Base-by-base conservation (phyloP, 2,797 vertebrate species). In the Syngnathus rostellatus region DNA sequence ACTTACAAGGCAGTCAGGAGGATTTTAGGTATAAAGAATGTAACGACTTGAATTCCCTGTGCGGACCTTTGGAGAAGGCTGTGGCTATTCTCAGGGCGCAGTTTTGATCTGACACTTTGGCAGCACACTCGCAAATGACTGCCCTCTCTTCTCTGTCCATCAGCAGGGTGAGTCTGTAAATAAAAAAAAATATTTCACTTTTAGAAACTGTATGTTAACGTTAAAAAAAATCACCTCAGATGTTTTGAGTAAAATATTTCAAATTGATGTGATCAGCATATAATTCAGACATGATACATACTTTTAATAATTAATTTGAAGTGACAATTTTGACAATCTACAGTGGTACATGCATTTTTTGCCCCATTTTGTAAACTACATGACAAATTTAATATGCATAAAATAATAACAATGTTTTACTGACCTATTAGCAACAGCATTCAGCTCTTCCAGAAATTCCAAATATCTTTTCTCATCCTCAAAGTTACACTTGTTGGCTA, bases 41-140 rank as follows among this genome's bases (percentile, higher is more conserved):
- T 7, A 3, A 31, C 23, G 6, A 57, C 25, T 57, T 16, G 17
- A 19, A 31, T 40, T 63, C 50, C 31, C 8, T 16, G 40, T 17
- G 2, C 46, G 31, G 81, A 98, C 97, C 94, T 94, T 95, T 97
- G 69, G 81, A 94, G 82, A 97, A 98, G 67, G 94, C 94, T 25
- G 94, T 86, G 72, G 96, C 93, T 72, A 94, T 86, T 80, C 92
- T 93, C 77, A 98, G 89, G 62, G 91, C 90, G 67, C 89, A 93
- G 77, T 79, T 89, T 31, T 89, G 91, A 75, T 87, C 86, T 25
- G 90, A 86, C 41, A 90, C 83, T 80, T 87, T 94, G 75, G 86
- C 77, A 50, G 87, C 77, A 66, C 74, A 75, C 72, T 84, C 78
- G 79, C 93, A 83, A 77, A 93, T 73, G 12, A 87, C 93, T 23